A percentile compares a stretch with the other conserved stretches of the same genome.
phyloP scores from a whole-genome alignment of 1,140 invertebrate genomes.

The Cepaea nemoralis region DNA sequence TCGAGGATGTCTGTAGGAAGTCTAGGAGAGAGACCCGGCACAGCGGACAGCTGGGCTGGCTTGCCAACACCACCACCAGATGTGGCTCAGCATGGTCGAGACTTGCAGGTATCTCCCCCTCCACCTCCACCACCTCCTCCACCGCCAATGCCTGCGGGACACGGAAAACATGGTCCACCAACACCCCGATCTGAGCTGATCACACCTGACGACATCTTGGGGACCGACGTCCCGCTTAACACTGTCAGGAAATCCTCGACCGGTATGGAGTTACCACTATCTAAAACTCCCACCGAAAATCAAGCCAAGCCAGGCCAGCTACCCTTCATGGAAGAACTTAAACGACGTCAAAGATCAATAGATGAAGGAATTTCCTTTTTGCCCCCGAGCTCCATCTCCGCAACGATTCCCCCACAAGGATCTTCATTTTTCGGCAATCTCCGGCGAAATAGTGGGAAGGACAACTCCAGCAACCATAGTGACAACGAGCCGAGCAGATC shows the following conservation, averaged over 20 bases:
- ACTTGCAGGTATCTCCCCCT: background rate
- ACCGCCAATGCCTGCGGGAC: background rate
- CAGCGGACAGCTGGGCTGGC: background rate
- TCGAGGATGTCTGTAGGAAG: background rate
- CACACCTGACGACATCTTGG: background rate
- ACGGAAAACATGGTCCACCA: background rate
- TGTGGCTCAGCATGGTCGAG: background rate
- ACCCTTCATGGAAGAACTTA: conserved; percentile 38
- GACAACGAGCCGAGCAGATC: background rate
- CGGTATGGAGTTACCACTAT: background rate
- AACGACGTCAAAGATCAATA: conserved; percentile 13
- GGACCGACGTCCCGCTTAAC: conserved; percentile 16
- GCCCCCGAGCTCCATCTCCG: background rate
- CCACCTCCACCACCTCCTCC: conserved; percentile 24
- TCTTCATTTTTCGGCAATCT: background rate
- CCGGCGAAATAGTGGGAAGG: background rate
- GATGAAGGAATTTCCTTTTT: background rate
- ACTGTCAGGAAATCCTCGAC: background rate
- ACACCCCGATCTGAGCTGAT: conserved; percentile 12
- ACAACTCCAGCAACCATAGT: background rate
- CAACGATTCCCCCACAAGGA: background rate
- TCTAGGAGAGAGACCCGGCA: background rate
- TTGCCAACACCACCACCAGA: conserved; percentile 21
- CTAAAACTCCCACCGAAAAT: conserved; percentile 3
- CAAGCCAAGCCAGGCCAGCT: background rate